A percentile compares a stretch with the other conserved stretches of the same genome.
Conservation (phyloP, 2,888 invertebrate species). For the Dryobota labecula region DNA sequence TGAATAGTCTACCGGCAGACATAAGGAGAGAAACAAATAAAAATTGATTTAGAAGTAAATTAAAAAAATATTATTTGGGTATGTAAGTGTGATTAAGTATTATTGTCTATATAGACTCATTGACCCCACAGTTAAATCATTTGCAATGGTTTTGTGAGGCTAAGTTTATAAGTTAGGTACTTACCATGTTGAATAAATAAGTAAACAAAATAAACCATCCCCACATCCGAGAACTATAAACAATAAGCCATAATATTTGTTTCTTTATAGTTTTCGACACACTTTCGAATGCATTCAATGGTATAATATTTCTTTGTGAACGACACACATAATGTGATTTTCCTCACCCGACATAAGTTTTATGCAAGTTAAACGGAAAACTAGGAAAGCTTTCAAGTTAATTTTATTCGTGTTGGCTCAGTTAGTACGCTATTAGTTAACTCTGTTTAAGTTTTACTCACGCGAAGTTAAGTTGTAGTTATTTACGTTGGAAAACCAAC, state of each 20-base stretch:
- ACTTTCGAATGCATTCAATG: conserved; percentile 28
- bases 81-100: too few species aligned
- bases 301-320: conserved; percentile 22
- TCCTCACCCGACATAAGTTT: conserved; percentile 36
- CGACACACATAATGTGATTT: conserved; percentile 28
- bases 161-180: too few species aligned
- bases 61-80: too few species aligned
- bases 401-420: conserved; percentile 70
- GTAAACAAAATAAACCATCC: too few species aligned
- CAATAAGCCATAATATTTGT: conserved; percentile 19
- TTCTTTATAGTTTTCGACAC: conserved; percentile 15
- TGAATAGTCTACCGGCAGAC: too few species aligned
- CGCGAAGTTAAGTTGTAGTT: conserved; percentile 66
- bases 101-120: too few species aligned
- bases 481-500: conserved; percentile 55
- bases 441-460: conserved; percentile 64
- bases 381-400: conserved; percentile 63
- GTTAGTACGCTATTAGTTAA: conserved; percentile 73
- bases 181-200: too few species aligned
- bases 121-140: too few species aligned
- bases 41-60: too few species aligned
- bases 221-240: conserved; percentile 18
- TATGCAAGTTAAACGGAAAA: conserved; percentile 44
- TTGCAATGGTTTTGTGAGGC: too few species aligned
- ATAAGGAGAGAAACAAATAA: too few species aligned